phyloP scores from a whole-genome alignment of 2,797 vertebrate genomes.

The Decapterus maruadsi region DNA sequence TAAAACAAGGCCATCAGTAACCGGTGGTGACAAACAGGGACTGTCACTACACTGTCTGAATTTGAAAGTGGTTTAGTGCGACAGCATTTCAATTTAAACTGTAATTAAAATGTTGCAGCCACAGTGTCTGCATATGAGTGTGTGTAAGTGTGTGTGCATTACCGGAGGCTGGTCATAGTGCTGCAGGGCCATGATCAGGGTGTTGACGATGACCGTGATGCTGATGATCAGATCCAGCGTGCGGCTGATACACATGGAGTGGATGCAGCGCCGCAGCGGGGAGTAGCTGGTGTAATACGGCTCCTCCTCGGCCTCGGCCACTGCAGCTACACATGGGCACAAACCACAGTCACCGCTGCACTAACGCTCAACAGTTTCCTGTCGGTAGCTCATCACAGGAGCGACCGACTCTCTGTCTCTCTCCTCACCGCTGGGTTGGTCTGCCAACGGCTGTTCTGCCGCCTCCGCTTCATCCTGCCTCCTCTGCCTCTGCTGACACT shows the following conservation, averaged over 20 bases:
- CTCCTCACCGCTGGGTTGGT: no score
- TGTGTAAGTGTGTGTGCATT: neutral
- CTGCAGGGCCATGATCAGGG: constrained; percentile 8
- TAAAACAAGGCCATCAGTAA: no score
- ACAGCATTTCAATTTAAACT: no score
- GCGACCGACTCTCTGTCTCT: no score
- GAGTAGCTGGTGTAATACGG: neutral
- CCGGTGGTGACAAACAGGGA: no score
- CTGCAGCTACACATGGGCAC: neutral
- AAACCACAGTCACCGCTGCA: neutral
- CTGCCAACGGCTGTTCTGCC: no score
- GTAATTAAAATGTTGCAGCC: no score
- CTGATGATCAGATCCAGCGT: constrained; percentile 10
- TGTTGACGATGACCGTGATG: neutral
- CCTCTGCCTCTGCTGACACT: no score
- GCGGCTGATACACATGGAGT: neutral
- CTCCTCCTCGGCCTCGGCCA: neutral
- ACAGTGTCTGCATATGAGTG: neutral
- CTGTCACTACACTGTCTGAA: no score
- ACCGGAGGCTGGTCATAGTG: constrained; percentile 32
- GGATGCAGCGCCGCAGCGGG: neutral
- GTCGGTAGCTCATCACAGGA: neutral
- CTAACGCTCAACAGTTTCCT: neutral
- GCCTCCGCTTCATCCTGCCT: no score
- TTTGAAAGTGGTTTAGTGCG: no score